These are phyloP conservation scores for Phocides pigmalion DNA, from an alignment of 1,140 invertebrate genomes.

Conservation along the genomic window DNA sequence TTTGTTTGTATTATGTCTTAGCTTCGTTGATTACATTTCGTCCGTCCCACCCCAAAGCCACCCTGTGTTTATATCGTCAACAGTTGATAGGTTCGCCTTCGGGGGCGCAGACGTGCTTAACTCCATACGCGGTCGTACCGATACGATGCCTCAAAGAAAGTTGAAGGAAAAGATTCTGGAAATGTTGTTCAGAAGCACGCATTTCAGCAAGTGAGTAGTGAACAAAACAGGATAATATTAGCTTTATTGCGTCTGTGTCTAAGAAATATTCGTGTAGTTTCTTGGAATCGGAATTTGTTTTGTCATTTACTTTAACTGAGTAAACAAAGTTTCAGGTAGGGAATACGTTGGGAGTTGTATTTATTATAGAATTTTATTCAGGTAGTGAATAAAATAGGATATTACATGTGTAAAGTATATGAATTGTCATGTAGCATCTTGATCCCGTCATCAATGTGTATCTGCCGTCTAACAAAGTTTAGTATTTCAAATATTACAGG, in stretches of 20 bases:
- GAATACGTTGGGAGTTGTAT: neutral
- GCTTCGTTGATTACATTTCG: conserved; percentile 17
- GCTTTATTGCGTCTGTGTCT: neutral
- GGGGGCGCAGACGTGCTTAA: conserved; percentile 8
- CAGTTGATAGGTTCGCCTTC: conserved; percentile 27
- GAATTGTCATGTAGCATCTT: too few relatives aligned
- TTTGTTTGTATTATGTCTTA: conserved; percentile 1
- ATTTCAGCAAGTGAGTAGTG: conserved; percentile 67
- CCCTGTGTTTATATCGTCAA: conserved; percentile 24
- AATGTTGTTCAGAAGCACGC: conserved; percentile 54
- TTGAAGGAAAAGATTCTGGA: conserved; percentile 69
- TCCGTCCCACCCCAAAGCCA: conserved; percentile 7
- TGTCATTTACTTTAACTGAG: too few relatives aligned
- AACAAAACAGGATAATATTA: neutral
- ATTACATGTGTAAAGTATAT: too few relatives aligned
- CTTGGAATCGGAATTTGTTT: too few relatives aligned
- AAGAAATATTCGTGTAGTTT: neutral
- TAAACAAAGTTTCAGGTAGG: neutral
- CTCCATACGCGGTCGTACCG: conserved; percentile 2
- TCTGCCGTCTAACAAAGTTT: too few relatives aligned
- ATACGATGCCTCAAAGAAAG: conserved; percentile 58
- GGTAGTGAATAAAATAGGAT: too few relatives aligned
- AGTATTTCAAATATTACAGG: too few relatives aligned
- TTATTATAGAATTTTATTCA: too few relatives aligned
- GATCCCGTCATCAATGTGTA: too few relatives aligned